Evolutionary conservation across 1,140 invertebrate genomes (phyloP), one percentile per base, ranked within the genome.

Genomic region (Calosoma granatense): DNA sequence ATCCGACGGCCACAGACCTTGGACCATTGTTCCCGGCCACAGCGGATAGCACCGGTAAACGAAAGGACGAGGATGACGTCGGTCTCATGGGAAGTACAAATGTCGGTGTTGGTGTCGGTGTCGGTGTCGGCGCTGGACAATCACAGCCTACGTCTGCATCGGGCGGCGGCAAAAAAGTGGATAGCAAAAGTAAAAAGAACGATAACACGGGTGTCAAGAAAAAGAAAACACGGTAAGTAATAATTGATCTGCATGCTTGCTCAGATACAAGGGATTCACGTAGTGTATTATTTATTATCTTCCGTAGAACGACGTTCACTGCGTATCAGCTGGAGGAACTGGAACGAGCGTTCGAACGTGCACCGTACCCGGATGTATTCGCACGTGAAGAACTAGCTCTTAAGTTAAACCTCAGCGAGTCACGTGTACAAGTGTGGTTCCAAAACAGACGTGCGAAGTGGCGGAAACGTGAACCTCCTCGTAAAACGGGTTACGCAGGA

Each of bases 371-470:
- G 0, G 95, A 97, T 71, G 94, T 98, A 0, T 97, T 97, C 66
- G 94, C 93, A 0, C 74, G 95, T 39, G 94, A 98, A 70, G 93
- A 97, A 70, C 71, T 98, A 17, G 94, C 94, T 6, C 74, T 94
- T 14, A 92, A 92, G 68, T 74, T 98, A 2, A 87, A 87, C 61
- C 76, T 98, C 0, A 93, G 89, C 60, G 94, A 97, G 74, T 94
- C 92, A 11, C 78, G 94, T 57, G 94, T 98, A 1, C 94, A 97
- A 74, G 92, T 94, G 47, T 88, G 88, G 88, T 92, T 91, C 65
- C 88, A 98, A 76, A 98, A 98, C 68, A 81, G 95, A 59, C 80
- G 95, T 55, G 95, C 95, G 4, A 98, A 98, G 71, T 98, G 96
- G 95, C 80, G 96, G 15, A 98, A 98, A 73, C 85, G 94, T 2